These are phyloP conservation scores for Empidonax traillii DNA, from an alignment of 2,113 vertebrate genomes.

Conservation along the genomic window DNA sequence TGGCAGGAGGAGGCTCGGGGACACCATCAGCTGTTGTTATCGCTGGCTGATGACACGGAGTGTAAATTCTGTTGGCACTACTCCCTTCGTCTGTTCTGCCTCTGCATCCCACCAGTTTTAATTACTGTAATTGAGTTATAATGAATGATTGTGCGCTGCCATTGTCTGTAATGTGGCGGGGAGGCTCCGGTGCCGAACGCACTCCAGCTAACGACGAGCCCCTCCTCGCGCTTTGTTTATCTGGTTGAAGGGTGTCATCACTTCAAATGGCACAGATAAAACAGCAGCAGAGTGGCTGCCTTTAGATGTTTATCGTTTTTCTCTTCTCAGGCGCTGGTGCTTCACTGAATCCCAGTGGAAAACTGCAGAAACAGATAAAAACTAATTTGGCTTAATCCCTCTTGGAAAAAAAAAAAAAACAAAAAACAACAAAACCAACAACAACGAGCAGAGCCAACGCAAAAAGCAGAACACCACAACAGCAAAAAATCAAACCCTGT, in stretches of 20 bases:
- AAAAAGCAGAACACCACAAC: not conserved
- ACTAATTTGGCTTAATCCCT: not conserved
- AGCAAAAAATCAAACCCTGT: not conserved
- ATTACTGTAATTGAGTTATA: conserved; percentile 81
- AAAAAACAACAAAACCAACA: no score
- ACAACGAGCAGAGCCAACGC: not conserved
- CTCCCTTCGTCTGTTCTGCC: conserved; percentile 67
- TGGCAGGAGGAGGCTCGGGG: conserved; percentile 62
- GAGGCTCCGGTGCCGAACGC: not conserved
- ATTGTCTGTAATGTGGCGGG: conserved; percentile 58
- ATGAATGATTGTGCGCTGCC: conserved; percentile 71
- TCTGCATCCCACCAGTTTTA: conserved; percentile 75
- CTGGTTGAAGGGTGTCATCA: conserved; percentile 7
- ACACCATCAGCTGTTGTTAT: conserved; percentile 70
- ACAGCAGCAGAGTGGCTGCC: not conserved
- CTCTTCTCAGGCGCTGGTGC: not conserved
- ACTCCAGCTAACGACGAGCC: not conserved
- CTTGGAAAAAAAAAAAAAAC: not conserved
- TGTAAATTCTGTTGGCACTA: conserved; percentile 70
- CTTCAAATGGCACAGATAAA: not conserved
- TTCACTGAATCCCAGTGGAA: not conserved
- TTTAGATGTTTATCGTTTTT: not conserved
- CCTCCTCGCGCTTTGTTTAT: not conserved
- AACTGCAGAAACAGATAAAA: not conserved
- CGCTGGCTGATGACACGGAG: conserved; percentile 72